Evolutionary conservation across 2,888 invertebrate genomes (phyloP).

Genomic region (Cabera pusaria): DNA sequence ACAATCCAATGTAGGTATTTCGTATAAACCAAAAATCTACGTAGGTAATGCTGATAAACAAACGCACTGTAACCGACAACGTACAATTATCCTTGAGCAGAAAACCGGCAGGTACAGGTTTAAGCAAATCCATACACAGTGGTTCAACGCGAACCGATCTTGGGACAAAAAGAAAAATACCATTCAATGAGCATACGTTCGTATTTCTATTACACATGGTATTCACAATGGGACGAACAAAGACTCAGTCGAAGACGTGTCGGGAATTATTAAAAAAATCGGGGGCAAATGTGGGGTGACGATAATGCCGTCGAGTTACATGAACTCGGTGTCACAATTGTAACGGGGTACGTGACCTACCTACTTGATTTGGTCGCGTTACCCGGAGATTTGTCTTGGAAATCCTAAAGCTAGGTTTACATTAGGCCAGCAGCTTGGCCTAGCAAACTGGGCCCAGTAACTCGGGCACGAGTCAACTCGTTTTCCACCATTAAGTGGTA

Average conservation of each 20-base stretch:
- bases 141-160: slow-evolving; percentile 37
- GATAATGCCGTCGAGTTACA: slow-evolving; percentile 60
- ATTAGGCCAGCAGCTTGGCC: no score
- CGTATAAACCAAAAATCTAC: no score
- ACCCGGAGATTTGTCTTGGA: slow-evolving; percentile 49
- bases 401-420: no score
- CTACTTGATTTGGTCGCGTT: slow-evolving; percentile 58
- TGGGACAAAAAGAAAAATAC: slow-evolving; percentile 51
- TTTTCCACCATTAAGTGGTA: no score
- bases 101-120: slow-evolving; percentile 19
- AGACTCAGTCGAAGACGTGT: slow-evolving; percentile 60
- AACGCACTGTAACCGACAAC: no score
- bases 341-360: slow-evolving; percentile 64
- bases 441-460: no score
- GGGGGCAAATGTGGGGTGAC: slow-evolving; percentile 61
- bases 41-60: no score
- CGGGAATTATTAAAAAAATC: slow-evolving; percentile 72
- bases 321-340: slow-evolving; percentile 66
- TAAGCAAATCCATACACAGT: slow-evolving; percentile 36
- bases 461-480: no score
- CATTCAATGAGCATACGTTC: slow-evolving; percentile 46
- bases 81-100: not conserved
- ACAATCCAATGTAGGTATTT: no score
- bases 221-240: slow-evolving; percentile 75
- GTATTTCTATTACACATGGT: slow-evolving; percentile 63